phyloP scores from a whole-genome alignment of 2,888 invertebrate genomes.

The Zhuqinia jingwanae region DNA sequence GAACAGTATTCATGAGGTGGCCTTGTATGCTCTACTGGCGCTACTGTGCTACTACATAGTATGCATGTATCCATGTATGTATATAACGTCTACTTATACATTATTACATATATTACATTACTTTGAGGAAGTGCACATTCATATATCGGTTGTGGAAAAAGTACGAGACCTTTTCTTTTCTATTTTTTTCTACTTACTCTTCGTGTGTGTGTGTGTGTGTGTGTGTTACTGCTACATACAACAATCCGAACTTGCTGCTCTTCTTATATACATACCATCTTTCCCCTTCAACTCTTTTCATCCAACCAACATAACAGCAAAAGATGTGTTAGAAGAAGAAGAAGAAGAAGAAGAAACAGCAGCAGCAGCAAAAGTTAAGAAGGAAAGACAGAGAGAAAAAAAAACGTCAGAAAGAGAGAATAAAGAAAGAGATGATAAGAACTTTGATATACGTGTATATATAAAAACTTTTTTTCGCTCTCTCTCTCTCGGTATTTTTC shows the following conservation, averaged over 20 bases:
- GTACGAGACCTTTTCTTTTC: conserved; percentile 46
- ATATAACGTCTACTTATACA: too few species aligned
- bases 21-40: background rate
- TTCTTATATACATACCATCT: too few species aligned
- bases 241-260: background rate
- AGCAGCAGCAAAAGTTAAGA: background rate
- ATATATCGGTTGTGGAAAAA: background rate
- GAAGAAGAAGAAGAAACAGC: background rate
- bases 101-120: too few species aligned
- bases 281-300: background rate
- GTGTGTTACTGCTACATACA: background rate
- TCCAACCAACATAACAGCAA: background rate
- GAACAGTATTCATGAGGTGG: conserved; percentile 39
- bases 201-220: background rate
- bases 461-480: conserved; percentile 31
- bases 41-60: too few species aligned
- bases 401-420: conserved; percentile 30
- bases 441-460: conserved; percentile 43
- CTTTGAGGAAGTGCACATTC: background rate
- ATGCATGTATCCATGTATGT: too few species aligned
- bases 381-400: conserved; percentile 13
- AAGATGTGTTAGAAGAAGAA: too few species aligned
- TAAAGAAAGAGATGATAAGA: conserved; percentile 54
- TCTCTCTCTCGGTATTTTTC: conserved; percentile 35
- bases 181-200: conserved; percentile 11